Evolutionary conservation across 2,888 invertebrate species (phyloP), one percentile per base, ranked within the genome.

Genomic region (Eupithecia insigniata): DNA sequence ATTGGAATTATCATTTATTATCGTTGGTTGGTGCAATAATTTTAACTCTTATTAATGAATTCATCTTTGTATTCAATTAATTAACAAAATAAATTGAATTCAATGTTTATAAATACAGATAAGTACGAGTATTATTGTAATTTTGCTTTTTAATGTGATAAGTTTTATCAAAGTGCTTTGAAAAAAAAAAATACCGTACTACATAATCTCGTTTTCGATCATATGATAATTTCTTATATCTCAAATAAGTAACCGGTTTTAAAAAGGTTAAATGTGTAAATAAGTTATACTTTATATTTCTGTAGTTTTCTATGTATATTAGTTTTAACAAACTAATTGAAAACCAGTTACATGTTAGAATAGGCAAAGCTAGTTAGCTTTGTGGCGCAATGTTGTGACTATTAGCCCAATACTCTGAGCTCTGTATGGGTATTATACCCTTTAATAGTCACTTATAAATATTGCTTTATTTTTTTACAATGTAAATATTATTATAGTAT

Each of bases 91-190:
- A 22, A 51, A 51, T 22, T n/a, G 10, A 51, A 51, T 10, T 51
- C 10, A 51, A 22, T 22, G n/a, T 51, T 51, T 46, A 7, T 46
- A n/a, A 46, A 10, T 22, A 22, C 10, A 51, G n/a, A 10, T 51
- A 51, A 51, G 2, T 22, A n/a, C 46, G 2, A n/a, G 0, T 51
- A n/a, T 81, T 83, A 77, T 64, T 72, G 64, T 65, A 68, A 78
- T 55, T 4, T 14, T 55, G 55, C 51, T 51, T 51, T 51, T 12
- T 22, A 51, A 22, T 22, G 22, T 30, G 60, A 18, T 60, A 60
- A 30, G 30, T 30, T 30, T 18, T 28, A 72, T 78, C 78, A 81
- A 76, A 79, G 70, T 71, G 60, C 0, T 60, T 30, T 14, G 1
- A 60, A 51, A 51, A 22, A 4, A 3, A 5, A 22, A 3, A 22